Conservation (phyloP, 2,113 vertebrate species). For the Conger conger region DNA sequence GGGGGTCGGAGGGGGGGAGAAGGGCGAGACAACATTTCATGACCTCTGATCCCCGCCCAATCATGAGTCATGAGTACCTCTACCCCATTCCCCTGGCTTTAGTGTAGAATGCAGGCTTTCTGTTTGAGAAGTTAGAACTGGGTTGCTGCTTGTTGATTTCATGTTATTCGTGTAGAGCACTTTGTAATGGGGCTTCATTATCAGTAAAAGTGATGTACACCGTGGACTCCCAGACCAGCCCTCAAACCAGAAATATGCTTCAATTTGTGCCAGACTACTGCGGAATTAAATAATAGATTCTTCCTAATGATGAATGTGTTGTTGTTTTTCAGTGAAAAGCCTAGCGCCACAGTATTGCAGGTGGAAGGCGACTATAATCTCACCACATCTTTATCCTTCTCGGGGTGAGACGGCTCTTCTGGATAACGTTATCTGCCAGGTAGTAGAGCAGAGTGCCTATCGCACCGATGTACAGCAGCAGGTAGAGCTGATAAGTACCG, state of each 20-base stretch:
- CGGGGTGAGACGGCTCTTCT: slow-evolving; percentile 42
- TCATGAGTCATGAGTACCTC: no score
- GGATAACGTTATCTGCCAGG: slow-evolving; percentile 39
- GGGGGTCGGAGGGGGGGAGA: not conserved
- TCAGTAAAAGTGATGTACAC: not conserved
- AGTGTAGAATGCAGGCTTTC: not conserved
- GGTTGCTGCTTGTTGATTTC: not conserved
- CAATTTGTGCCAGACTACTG: no score
- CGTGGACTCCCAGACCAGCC: no score
- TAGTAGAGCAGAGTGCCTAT: slow-evolving; percentile 37
- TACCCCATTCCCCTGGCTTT: no score
- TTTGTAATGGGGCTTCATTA: not conserved
- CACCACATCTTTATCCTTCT: slow-evolving; percentile 39
- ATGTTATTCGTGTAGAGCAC: not conserved
- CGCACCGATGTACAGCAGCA: slow-evolving; percentile 30
- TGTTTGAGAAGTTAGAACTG: not conserved
- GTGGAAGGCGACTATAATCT: not conserved
- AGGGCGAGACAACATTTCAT: not conserved
- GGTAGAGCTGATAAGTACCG: slow-evolving; percentile 32
- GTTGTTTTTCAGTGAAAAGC: not conserved
- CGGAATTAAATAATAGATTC: no score
- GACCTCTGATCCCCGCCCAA: not conserved
- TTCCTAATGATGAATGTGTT: no score
- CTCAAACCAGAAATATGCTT: no score
- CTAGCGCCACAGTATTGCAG: not conserved